These are phyloP conservation scores for Poecilobothrus nobilitatus DNA, from an alignment of 2,888 invertebrate genomes.

Conservation along the genomic window DNA sequence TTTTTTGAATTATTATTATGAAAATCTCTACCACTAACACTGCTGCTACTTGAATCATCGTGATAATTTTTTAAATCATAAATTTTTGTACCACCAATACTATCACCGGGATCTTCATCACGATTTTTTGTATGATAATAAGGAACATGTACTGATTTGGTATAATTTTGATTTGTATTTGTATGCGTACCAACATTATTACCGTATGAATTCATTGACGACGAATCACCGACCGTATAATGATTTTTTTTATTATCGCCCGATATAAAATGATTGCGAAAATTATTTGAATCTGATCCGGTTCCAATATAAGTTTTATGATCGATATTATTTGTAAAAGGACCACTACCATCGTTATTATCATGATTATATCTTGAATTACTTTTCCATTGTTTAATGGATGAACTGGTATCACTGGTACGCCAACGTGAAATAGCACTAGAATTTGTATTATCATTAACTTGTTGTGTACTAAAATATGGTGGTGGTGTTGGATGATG, in stretches of 20 bases:
- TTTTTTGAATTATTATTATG: not conserved
- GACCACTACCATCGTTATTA: not conserved
- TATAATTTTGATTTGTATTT: not conserved
- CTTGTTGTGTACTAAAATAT: not conserved
- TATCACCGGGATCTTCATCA: conserved; percentile 1
- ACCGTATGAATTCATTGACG: not conserved
- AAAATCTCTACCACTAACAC: not conserved
- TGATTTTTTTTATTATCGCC: not conserved
- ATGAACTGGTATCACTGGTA: not conserved
- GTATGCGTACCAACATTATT: not conserved
- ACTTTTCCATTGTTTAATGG: not conserved
- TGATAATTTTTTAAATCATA: conserved; percentile 1
- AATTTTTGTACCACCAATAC: conserved; percentile 4
- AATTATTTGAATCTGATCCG: not conserved
- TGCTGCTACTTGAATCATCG: not conserved
- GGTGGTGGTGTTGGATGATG: conserved; percentile 24
- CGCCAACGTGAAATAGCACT: not conserved
- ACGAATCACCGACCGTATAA: not conserved
- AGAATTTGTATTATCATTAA: not conserved
- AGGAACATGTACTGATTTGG: not conserved
- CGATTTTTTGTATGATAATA: not conserved
- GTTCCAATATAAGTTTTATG: not conserved
- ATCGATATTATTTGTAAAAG: not conserved
- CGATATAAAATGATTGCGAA: not conserved
- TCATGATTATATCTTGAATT: not conserved